Evolutionary conservation across 2,797 vertebrate species (phyloP).

Genomic region (Phoeniculus purpureus): DNA sequence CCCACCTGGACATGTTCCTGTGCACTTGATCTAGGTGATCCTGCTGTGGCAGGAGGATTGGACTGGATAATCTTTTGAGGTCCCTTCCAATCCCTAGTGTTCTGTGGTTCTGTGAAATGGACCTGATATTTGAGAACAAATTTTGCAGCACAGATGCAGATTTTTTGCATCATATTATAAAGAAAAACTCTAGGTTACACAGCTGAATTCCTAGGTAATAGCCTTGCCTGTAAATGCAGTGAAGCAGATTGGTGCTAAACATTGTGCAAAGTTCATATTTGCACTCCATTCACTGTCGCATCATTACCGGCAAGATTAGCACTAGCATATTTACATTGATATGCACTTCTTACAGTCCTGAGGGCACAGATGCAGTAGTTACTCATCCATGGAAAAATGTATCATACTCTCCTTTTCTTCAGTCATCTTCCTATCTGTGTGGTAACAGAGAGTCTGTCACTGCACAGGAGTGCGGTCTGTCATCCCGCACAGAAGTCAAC

Average conservation of each 20-base stretch:
- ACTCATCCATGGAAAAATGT: conserved; percentile 14
- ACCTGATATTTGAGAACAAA: not conserved
- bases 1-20: no score
- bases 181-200: not conserved
- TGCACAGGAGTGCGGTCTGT: not conserved
- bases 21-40: no score
- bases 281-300: conserved; percentile 9
- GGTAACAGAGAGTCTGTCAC: not conserved
- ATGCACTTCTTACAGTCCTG: conserved; percentile 19
- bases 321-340: conserved; percentile 10
- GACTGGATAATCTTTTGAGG: no score
- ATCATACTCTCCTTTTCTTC: not conserved
- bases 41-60: no score
- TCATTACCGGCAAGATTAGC: conserved; percentile 18
- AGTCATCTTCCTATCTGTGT: not conserved
- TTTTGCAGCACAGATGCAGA: not conserved
- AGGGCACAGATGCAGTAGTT: conserved; percentile 2
- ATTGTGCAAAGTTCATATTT: conserved; percentile 18
- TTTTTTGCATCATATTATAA: not conserved
- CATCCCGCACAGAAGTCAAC: not conserved
- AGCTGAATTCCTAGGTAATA: not conserved
- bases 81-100: no score
- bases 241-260: not conserved
- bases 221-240: not conserved
- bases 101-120: no score